Evolutionary conservation across 1,140 invertebrate genomes (phyloP).

Genomic region (Microplitis mediator): DNA sequence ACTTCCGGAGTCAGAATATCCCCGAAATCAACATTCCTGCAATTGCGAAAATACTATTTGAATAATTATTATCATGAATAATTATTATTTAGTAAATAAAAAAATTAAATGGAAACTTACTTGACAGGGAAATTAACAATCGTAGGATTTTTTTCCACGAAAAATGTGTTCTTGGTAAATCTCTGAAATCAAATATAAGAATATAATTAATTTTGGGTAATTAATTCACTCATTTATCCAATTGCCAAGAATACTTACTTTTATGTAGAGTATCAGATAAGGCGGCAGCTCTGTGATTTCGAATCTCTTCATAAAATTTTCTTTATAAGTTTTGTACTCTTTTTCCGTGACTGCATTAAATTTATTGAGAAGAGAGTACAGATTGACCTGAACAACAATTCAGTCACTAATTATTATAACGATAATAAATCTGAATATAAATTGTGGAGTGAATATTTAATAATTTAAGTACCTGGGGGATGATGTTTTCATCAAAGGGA

Average conservation of each 20-base stretch:
- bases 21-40: slow-evolving; percentile 94
- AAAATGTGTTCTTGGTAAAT: slow-evolving; percentile 99
- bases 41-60: slow-evolving; percentile 35
- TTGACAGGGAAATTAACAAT: slow-evolving; percentile 99
- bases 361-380: slow-evolving; percentile 91
- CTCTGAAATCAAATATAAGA: slow-evolving; percentile 65
- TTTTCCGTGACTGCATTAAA: slow-evolving; percentile 96
- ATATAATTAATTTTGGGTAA: slow-evolving; percentile 8
- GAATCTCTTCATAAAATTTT: slow-evolving; percentile 96
- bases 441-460: background rate
- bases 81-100: background rate
- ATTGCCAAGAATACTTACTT: slow-evolving; percentile 62
- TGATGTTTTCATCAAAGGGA: slow-evolving; percentile 97
- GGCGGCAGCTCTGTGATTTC: slow-evolving; percentile 93
- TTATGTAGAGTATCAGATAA: slow-evolving; percentile 97
- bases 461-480: slow-evolving; percentile 79
- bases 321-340: slow-evolving; percentile 99
- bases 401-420: slow-evolving; percentile 43
- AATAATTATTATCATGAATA: slow-evolving; percentile 16
- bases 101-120: slow-evolving; percentile 67
- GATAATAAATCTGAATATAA: slow-evolving; percentile 1
- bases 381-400: slow-evolving; percentile 74
- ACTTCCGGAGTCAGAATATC: slow-evolving; percentile 90
- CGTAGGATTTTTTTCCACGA: slow-evolving; percentile 98
- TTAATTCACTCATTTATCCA: background rate